phyloP scores from a whole-genome alignment of 1,140 invertebrate genomes.

The Ceratoteleas bidentatus region DNA sequence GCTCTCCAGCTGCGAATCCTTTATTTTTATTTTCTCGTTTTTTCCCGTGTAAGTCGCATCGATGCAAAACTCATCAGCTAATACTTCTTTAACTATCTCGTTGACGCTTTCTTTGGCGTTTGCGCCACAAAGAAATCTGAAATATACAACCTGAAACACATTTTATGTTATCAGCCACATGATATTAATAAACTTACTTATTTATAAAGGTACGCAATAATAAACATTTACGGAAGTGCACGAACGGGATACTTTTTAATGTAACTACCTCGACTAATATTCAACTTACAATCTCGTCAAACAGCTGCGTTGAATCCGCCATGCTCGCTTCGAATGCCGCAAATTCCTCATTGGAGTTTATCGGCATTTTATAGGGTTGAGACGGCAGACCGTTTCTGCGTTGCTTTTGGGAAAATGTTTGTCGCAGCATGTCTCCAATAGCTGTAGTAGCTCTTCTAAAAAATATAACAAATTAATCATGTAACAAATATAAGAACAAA shows the following conservation, averaged over 20 bases:
- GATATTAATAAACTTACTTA: background rate
- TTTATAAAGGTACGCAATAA: background rate
- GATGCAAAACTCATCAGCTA: background rate
- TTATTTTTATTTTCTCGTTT: background rate
- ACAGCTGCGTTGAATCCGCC: background rate
- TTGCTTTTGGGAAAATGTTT: too few relatives aligned
- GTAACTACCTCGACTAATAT: background rate
- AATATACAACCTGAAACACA: background rate
- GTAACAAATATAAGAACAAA: too few relatives aligned
- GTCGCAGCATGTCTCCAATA: too few relatives aligned
- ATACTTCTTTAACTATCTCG: background rate
- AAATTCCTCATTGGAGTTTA: background rate
- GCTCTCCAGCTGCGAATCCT: background rate
- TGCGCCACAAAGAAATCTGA: background rate
- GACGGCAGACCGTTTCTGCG: too few relatives aligned
- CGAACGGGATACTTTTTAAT: too few relatives aligned
- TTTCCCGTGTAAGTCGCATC: background rate
- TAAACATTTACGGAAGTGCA: too few relatives aligned
- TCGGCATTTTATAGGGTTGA: background rate
- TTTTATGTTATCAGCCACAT: background rate
- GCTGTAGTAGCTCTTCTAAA: too few relatives aligned
- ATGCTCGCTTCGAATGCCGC: background rate
- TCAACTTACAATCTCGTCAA: background rate
- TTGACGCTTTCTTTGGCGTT: background rate
- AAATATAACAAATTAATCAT: too few relatives aligned